phyloP scores from a whole-genome alignment of 2,888 invertebrate species.

The Panopea generosa region DNA sequence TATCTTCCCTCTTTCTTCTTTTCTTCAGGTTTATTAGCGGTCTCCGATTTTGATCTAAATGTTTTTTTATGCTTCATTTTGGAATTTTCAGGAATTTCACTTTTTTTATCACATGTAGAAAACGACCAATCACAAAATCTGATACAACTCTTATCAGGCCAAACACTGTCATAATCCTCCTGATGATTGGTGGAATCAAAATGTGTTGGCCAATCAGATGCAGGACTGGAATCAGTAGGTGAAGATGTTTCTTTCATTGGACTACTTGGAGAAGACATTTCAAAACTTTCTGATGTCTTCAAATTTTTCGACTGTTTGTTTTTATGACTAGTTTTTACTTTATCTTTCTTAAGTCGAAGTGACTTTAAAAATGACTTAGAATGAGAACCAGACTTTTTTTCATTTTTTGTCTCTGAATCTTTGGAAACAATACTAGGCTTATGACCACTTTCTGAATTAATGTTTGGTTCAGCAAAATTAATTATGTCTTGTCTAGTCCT shows the following conservation, averaged over 20 bases:
- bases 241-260: slow-evolving; percentile 13
- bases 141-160: background rate
- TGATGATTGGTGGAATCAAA: slow-evolving; percentile 16
- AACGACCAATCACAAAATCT: no score
- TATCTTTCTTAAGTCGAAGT: slow-evolving; percentile 24
- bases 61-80: no score
- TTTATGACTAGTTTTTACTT: background rate
- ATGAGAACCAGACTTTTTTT: slow-evolving; percentile 2
- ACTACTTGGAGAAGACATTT: slow-evolving; percentile 20
- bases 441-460: no score
- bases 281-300: slow-evolving; percentile 26
- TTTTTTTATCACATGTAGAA: no score
- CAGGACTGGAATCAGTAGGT: slow-evolving; percentile 17
- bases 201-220: slow-evolving; percentile 33
- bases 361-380: slow-evolving; percentile 32
- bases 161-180: background rate
- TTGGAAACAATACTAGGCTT: no score
- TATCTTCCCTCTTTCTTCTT: background rate
- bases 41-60: background rate
- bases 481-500: background rate
- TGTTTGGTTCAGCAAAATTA: no score
- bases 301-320: slow-evolving; percentile 1
- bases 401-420: no score
- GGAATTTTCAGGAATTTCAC: no score
- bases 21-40: background rate